Percentiles rank a stretch among this genome's conserved stretches.
phyloP scores from a whole-genome alignment of 2,888 invertebrate genomes.

The Reticulitermes lucifugus region DNA sequence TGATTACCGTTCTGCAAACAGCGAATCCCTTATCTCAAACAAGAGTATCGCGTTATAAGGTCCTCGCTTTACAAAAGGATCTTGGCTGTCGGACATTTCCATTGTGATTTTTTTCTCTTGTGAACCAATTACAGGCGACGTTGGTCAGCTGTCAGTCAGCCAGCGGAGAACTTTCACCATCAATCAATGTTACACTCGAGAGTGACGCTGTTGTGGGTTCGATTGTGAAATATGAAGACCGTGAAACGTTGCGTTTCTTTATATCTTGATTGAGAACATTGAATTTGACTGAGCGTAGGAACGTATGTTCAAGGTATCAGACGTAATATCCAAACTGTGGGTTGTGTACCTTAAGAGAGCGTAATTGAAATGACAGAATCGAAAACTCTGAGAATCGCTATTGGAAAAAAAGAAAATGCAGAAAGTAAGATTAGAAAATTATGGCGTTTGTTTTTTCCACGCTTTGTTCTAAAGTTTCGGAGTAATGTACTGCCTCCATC shows the following conservation, averaged over 20 bases:
- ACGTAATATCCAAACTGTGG: no score
- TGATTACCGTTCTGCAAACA: not conserved
- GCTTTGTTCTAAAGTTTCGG: no score
- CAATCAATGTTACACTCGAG: not conserved
- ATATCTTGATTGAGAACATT: no score
- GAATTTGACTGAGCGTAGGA: no score
- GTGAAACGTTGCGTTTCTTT: not conserved
- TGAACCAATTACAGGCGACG: slow-evolving; percentile 24
- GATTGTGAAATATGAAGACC: not conserved
- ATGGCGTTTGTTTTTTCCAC: no score
- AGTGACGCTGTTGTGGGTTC: not conserved
- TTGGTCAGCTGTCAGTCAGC: slow-evolving; percentile 15
- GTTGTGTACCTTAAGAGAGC: no score
- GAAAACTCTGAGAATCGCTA: no score
- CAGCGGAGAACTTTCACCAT: slow-evolving; percentile 30
- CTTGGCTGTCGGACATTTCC: not conserved
- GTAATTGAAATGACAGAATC: no score
- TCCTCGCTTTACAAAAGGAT: slow-evolving; percentile 8
- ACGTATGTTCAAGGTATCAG: no score
- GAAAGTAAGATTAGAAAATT: no score
- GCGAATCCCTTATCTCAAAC: slow-evolving; percentile 13
- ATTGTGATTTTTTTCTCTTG: slow-evolving; percentile 3
- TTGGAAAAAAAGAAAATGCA: no score
- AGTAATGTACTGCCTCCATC: no score
- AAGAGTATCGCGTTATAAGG: slow-evolving; percentile 17